Evolutionary conservation across 2,888 invertebrate genomes (phyloP), one percentile per base, ranked within the genome.

Genomic region (Apotomis capreana): DNA sequence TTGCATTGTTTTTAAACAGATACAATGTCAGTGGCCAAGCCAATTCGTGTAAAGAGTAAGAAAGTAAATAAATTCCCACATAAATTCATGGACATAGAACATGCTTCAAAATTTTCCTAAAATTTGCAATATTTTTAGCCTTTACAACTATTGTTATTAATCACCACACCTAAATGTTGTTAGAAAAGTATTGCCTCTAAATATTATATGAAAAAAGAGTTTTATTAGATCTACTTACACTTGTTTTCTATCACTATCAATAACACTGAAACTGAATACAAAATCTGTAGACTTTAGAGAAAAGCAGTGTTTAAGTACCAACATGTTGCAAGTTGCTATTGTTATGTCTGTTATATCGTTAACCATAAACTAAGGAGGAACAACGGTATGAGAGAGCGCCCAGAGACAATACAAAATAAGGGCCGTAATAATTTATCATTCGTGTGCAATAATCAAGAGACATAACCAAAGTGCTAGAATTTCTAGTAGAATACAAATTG

Each of bases 151-250:
- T 90, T 89, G 89, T 91, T 89, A 88, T 87, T 86, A 87, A 84
- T 88, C 85, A 86, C 82, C 89, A 91, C 91, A 89, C 87, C 90
- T 92, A 91, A 87, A 89, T 87, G 87, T 89, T 88, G 87, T 91
- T 90, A 91, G 86, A 91, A 92, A 91, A 90, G 89, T 92, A 92
- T 90, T 90, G 91, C 90, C 89, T 89, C 91, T 92, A 91, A 89
- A 87, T 87, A 87, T 88, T 86, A 89, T 83, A 87, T 84, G 88
- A 89, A 87, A 87, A 86, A 87, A 88, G 87, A 86, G 86, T 87
- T 84, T 86, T 83, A 85, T 85, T 87, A 91, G 85, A 85, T 81
- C 90, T 92, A 91, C 89, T 88, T 89, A 90, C 83, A 86, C 80
- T 26, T 26, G 81, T 83, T 84, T 81, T 83, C 84, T 86, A 86